Percentiles rank a stretch among this genome's conserved stretches.
These are phyloP conservation scores for Callochromis pleurospilus DNA, from an alignment of 2,113 vertebrate genomes.

Conservation along the genomic window DNA sequence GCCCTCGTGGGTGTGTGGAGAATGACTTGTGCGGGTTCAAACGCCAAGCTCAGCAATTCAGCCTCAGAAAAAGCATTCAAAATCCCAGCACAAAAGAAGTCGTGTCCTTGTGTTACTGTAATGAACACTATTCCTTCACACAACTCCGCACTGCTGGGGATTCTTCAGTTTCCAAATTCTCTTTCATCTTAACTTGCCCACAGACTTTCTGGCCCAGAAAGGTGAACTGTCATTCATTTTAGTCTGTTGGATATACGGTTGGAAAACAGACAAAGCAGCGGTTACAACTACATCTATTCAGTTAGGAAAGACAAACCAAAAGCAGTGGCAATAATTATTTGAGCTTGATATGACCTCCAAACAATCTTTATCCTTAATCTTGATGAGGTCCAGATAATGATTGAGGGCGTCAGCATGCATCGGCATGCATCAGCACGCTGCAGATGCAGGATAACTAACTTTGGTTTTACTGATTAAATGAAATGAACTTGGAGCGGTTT, in stretches of 20 bases:
- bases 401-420: background rate
- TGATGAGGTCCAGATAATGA: background rate
- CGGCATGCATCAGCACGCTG: background rate
- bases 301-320: background rate
- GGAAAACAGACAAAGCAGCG: background rate
- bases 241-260: background rate
- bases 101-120: conserved; percentile 34
- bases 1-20: conserved; percentile 25
- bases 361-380: background rate
- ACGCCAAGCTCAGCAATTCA: background rate
- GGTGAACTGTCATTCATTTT: background rate
- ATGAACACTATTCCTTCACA: conserved; percentile 26
- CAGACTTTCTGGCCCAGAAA: conserved; percentile 2
- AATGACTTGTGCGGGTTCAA: conserved; percentile 42
- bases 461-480: background rate
- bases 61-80: conserved; percentile 18
- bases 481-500: background rate
- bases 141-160: conserved; percentile 1
- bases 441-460: background rate
- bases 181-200: conserved; percentile 29
- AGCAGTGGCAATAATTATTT: background rate
- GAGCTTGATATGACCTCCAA: background rate
- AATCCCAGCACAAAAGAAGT: conserved; percentile 49
- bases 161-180: conserved; percentile 9
- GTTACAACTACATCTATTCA: background rate